Conservation (phyloP, 2,113 vertebrate genomes). For the Genyomyrus donnyi region DNA sequence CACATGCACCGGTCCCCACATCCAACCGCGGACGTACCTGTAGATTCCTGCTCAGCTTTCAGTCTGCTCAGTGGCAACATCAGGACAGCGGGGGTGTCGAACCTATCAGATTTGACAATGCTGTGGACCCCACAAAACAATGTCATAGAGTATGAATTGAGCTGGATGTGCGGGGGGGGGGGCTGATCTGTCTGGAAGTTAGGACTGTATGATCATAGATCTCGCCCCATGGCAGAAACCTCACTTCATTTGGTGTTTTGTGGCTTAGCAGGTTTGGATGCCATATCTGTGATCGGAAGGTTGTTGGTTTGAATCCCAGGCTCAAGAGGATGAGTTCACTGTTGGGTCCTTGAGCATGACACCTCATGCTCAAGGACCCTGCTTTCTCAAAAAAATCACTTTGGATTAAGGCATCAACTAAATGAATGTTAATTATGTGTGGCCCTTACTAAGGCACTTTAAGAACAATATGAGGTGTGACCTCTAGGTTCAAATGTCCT, state of each 20-base stretch:
- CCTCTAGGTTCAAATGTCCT: not conserved
- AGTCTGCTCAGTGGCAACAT: not conserved
- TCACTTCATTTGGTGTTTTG: not conserved
- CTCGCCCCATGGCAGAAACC: not conserved
- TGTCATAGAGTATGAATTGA: not conserved
- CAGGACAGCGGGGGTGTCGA: not conserved
- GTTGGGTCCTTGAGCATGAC: not conserved
- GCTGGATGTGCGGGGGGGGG: not conserved
- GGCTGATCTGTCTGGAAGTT: not conserved
- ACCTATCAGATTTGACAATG: not conserved
- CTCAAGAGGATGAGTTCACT: not conserved
- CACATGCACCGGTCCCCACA: not conserved
- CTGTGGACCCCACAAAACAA: not conserved
- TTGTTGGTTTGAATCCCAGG: not conserved
- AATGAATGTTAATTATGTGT: not conserved
- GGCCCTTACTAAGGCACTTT: not conserved
- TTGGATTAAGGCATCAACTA: not conserved
- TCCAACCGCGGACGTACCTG: not conserved
- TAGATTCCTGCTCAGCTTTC: not conserved
- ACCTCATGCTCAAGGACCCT: not conserved
- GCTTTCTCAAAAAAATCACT: not conserved
- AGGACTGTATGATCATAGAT: not conserved
- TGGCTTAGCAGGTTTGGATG: not conserved
- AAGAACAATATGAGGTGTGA: not conserved
- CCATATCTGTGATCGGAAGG: not conserved